Base-by-base conservation (phyloP, 1,140 invertebrate genomes). In the Sinonovacula constricta region DNA sequence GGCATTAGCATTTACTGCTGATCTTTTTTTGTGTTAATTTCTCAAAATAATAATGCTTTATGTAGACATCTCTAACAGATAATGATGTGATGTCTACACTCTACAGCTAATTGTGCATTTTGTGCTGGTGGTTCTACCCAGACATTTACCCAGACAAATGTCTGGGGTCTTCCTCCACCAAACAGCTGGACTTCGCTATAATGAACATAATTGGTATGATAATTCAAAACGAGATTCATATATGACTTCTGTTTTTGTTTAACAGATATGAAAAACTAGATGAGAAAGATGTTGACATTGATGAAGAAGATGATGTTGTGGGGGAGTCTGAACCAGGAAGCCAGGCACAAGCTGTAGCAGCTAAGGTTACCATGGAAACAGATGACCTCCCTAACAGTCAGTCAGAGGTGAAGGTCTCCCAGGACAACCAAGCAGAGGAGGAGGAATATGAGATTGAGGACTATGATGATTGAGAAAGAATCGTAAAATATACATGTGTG, bases 381-480 rank as follows among this genome's bases (percentile, higher is more conserved):
- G 77, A 81, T 45, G 81, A 83, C 51, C 67, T 87, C 22, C 63
- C 80, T 33, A 77, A 36, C 66, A 87, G 84, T 79, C 83, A 86
- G 72, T 75, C 81, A 59, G 80, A 82, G 45, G 67, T 82, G 4
- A 69, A 79, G 12, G 69, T 56, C n/a, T 54, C 39, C 22, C 65
- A 70, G 14, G 76, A 79, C 34, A n/a, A n/a, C n/a, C n/a, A 79
- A 49, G 71, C 81, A n/a, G 84, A 86, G 28, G 81, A 85, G 3
- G 82, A 85, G 18, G 86, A 88, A n/a, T 53, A 80, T 24, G 59
- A 70, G 10, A 86, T 86, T 51, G 85, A 85, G 33, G 86, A 88
- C 33, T 86, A 82, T 82, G 83, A 85, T 69, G 86, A 87, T 53
- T 86, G 74, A 83, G n/a, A n/a, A n/a, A n/a, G n/a, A n/a, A n/a